Conservation (phyloP, 2,113 vertebrate species). For the Ptychochromis oligacanthus region DNA sequence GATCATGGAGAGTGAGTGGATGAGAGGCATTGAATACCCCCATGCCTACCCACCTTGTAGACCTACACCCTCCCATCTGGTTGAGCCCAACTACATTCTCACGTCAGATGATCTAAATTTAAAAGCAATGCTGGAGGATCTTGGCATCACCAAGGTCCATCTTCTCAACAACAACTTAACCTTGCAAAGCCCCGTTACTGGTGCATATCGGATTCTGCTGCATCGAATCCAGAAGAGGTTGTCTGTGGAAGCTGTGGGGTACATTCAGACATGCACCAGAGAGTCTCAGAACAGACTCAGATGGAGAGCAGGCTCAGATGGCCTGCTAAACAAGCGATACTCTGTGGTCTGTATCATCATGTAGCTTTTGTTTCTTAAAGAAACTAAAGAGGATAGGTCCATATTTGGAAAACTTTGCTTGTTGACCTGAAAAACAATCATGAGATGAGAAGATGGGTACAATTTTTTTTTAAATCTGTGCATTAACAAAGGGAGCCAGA, state of each 20-base stretch:
- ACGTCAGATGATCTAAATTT: constrained; percentile 64
- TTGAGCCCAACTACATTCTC: constrained; percentile 41
- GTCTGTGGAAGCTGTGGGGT: constrained; percentile 57
- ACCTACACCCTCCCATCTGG: constrained; percentile 64
- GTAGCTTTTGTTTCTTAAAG: constrained; percentile 32
- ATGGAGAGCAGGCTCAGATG: constrained; percentile 40
- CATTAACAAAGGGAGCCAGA: background rate
- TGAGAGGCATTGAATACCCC: constrained; percentile 69
- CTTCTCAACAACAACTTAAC: constrained; percentile 66
- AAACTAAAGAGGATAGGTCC: background rate
- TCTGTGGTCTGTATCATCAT: constrained; percentile 73
- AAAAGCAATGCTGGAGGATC: constrained; percentile 64
- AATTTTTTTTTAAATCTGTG: background rate
- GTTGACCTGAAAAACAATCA: background rate
- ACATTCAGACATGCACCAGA: constrained; percentile 8
- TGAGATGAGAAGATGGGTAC: background rate
- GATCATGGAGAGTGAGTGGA: constrained; percentile 71
- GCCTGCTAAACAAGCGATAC: constrained; percentile 31
- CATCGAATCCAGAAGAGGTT: constrained; percentile 73
- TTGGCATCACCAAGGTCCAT: constrained; percentile 74
- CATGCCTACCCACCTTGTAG: constrained; percentile 40
- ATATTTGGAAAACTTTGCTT: background rate
- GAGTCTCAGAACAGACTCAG: constrained; percentile 30
- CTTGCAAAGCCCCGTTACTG: constrained; percentile 71
- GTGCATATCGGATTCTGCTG: constrained; percentile 75